Evolutionary conservation across 2,888 invertebrate genomes (phyloP), one percentile per base, ranked within the genome.

Genomic region (Cryptosula pallasiana): DNA sequence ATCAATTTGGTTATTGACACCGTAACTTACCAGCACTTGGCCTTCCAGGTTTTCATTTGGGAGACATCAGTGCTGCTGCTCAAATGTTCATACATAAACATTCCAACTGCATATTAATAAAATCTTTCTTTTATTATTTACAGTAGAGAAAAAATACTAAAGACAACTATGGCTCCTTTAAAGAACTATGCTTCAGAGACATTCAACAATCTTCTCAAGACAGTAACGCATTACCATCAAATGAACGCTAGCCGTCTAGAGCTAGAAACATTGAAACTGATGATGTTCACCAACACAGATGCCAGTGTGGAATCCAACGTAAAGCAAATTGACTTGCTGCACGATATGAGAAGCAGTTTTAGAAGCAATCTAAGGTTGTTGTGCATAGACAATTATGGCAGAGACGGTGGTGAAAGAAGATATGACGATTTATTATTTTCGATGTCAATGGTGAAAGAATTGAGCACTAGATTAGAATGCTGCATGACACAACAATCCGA

Each of bases 401-500:
- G 32, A 32, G 29, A 32, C 2, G 29, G 13, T 25, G 32, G 63
- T 25, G 32, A 63, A 34, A 63, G 32, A 13, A 25, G 63, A 63
- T 63, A 63, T 63, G 63, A 63, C 27, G 32, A 63, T n/a, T 27
- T 63, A 5, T 5, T 63, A n/a, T 32, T 32, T 13, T 63, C 63
- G 2, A 20, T 63, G 13, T 5, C 63, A 3, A 9, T 63, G 27
- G 32, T 63, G 13, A 63, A 63, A 27, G 63, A 63, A 5, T 3
- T 63, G 9, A 27, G 29, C 13, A 63, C 63, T 2, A 63, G 63
- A 27, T n/a, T 63, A 2, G 63, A 63, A n/a, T 27, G 25, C 5
- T 63, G 63, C 32, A 32, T 63, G 63, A 25, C 63, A 32, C 63
- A 63, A 32, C 63, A 77, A 80, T 27, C 63, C 27, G 63, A 63